Conservation (phyloP, 1,140 invertebrate genomes). For the Atta cephalotes region DNA sequence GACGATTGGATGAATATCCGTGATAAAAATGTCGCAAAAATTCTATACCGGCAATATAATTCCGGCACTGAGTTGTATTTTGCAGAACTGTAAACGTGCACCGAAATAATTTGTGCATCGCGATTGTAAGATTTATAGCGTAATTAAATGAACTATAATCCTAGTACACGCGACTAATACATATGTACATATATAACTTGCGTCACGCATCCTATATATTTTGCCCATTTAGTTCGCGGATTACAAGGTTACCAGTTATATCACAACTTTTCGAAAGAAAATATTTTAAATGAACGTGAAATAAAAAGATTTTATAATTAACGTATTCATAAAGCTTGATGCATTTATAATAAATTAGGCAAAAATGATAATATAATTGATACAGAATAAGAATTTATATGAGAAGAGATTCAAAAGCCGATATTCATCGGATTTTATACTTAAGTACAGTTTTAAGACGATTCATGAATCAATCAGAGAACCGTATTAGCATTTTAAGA, state of each 20-base stretch:
- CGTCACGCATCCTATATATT: constrained; percentile 48
- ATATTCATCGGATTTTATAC: too few relatives aligned
- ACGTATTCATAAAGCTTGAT: not conserved
- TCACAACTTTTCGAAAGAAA: not conserved
- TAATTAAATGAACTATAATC: constrained; percentile 50
- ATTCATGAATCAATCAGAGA: too few relatives aligned
- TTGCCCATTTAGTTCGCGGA: not conserved
- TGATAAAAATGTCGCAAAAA: constrained; percentile 42
- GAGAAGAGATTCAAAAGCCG: not conserved
- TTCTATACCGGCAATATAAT: not conserved
- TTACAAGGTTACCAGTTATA: constrained; percentile 27
- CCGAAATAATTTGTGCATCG: constrained; percentile 55
- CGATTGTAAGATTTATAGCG: constrained; percentile 47
- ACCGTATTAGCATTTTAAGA: too few relatives aligned
- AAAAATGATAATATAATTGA: not conserved
- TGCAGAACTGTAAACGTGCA: constrained; percentile 16
- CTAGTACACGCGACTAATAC: constrained; percentile 14
- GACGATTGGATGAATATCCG: not conserved
- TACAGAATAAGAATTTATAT: not conserved
- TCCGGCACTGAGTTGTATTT: constrained; percentile 7
- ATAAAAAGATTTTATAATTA: not conserved
- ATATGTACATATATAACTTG: constrained; percentile 43
- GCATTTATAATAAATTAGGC: not conserved
- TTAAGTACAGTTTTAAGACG: too few relatives aligned
- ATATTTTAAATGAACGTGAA: not conserved